Percentiles rank a stretch among this genome's conserved stretches.
These are phyloP conservation scores for Spongilla lacustris DNA, from an alignment of 37 sponge, comb jelly and placozoan genomes.

Conservation along the genomic window DNA sequence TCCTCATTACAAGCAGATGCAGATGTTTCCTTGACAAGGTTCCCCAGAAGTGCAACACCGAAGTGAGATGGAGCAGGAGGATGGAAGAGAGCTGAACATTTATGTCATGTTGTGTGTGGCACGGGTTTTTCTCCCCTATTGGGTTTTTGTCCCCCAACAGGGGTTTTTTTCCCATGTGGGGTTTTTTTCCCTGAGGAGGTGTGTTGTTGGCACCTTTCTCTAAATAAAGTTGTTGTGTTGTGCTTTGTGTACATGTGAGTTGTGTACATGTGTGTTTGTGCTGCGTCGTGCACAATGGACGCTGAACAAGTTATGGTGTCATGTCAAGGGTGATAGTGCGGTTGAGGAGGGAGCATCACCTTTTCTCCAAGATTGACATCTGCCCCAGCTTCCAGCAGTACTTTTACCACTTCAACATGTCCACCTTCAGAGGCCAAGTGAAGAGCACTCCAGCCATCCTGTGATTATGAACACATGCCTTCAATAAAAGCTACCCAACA, in stretches of 20 bases:
- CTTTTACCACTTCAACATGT: too few relatives aligned
- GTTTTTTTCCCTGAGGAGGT: neutral
- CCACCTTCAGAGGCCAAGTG: too few relatives aligned
- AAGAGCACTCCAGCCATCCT: too few relatives aligned
- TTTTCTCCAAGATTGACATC: too few relatives aligned
- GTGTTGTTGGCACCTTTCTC: neutral
- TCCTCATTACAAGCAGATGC: slow-evolving; percentile 1
- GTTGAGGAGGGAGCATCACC: neutral
- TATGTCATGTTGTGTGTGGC: slow-evolving; percentile 1
- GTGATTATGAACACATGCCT: too few relatives aligned
- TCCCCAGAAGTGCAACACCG: neutral
- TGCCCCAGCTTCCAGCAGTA: too few relatives aligned
- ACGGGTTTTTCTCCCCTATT: neutral
- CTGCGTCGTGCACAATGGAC: neutral
- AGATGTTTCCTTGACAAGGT: neutral
- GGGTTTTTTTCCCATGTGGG: neutral
- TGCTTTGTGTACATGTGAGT: neutral
- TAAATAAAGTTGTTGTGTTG: slow-evolving; percentile 1
- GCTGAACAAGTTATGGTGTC: slow-evolving; percentile 1
- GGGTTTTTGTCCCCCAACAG: slow-evolving; percentile 1
- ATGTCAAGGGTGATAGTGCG: neutral
- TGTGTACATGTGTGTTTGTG: neutral
- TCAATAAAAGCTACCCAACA: too few relatives aligned
- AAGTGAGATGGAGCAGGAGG: slow-evolving; percentile 1
- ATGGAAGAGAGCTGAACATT: slow-evolving; percentile 1